Conservation (phyloP, 2,888 invertebrate genomes). For the Girardia tigrina region DNA sequence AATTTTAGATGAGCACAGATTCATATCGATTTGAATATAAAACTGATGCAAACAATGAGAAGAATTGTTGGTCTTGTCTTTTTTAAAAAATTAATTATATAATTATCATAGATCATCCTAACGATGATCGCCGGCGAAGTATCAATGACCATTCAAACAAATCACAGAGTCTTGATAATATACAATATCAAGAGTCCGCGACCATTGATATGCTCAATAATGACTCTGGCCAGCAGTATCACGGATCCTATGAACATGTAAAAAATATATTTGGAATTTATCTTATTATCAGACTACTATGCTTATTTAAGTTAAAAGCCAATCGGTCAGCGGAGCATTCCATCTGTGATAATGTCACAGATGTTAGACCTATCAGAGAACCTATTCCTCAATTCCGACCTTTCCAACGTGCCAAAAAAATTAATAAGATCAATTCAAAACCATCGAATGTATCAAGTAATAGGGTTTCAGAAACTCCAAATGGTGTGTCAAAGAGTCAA, state of each 20-base stretch:
- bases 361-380: neutral
- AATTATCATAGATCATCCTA: too few species aligned
- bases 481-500: too few species aligned
- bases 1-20: neutral
- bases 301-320: neutral
- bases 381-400: neutral
- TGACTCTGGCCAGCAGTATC: conserved; percentile 6
- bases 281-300: too few species aligned
- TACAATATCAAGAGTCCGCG: neutral
- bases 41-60: neutral
- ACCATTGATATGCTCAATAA: neutral
- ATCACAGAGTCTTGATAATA: neutral
- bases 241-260: neutral
- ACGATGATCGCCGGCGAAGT: too few species aligned
- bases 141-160: too few species aligned
- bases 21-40: neutral
- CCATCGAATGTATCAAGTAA: neutral
- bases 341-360: neutral
- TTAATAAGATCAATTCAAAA: neutral
- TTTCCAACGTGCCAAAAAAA: neutral
- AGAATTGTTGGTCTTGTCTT: neutral
- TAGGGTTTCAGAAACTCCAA: neutral
- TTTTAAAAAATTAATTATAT: neutral
- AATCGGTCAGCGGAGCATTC: neutral
- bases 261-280: too few species aligned